Percentiles rank a stretch among this genome's conserved stretches.
phyloP scores from a whole-genome alignment of 2,113 vertebrate species.

The Coptodon rendalli region DNA sequence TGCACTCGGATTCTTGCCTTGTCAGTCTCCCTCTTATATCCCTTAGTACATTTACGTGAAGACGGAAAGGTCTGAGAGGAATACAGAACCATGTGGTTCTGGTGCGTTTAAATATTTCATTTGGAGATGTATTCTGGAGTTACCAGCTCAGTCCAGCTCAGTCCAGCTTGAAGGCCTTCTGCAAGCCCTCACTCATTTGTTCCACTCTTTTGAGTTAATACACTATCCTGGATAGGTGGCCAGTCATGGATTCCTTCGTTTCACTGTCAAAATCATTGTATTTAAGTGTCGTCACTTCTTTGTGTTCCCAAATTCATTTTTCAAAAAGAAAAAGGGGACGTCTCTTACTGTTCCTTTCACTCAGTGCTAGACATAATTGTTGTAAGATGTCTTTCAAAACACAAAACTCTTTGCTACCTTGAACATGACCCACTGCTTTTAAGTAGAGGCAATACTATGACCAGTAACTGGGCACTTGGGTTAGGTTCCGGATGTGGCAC shows the following conservation, averaged over 20 bases:
- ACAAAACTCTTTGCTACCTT: background rate
- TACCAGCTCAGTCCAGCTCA: slow-evolving; percentile 14
- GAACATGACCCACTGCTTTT: background rate
- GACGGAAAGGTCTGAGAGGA: background rate
- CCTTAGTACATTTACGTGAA: background rate
- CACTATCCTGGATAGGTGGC: background rate
- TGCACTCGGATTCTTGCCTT: background rate
- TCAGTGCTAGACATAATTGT: background rate
- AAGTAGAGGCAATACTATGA: background rate
- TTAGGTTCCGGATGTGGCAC: background rate
- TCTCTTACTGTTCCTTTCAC: background rate
- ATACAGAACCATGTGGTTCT: background rate
- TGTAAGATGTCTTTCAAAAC: background rate
- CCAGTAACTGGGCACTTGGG: rapidly evolving
- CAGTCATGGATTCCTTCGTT: background rate
- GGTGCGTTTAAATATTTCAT: slow-evolving; percentile 50
- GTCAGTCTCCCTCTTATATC: background rate
- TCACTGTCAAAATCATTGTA: background rate
- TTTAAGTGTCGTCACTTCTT: background rate
- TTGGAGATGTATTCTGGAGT: background rate
- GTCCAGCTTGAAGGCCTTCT: slow-evolving; percentile 7
- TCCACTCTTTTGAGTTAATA: background rate
- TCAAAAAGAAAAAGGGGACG: background rate
- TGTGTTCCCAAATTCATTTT: background rate
- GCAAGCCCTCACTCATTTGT: background rate